These are phyloP conservation scores for Pseudomyrmex flavicornis DNA, from an alignment of 1,140 invertebrate genomes.

Conservation along the genomic window DNA sequence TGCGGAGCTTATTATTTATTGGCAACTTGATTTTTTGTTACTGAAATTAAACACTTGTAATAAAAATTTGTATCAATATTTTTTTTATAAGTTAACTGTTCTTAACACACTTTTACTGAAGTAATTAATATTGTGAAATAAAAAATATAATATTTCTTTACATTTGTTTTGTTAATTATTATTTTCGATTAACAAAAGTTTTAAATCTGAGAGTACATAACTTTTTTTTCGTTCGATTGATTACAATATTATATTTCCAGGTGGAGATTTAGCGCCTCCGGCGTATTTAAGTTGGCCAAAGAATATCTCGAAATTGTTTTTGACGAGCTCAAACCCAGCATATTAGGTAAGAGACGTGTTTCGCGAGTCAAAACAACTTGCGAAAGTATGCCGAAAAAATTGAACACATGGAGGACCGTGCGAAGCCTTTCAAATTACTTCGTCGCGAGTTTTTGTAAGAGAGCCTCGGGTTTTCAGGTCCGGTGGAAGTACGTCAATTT, in stretches of 20 bases:
- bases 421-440: slow-evolving; percentile 31
- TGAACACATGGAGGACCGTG: slow-evolving; percentile 1
- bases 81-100: too few relatives aligned
- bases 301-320: slow-evolving; percentile 84
- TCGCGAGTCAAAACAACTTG: background rate
- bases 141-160: too few relatives aligned
- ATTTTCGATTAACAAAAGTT: background rate
- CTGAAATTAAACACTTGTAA: too few relatives aligned
- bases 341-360: slow-evolving; percentile 81
- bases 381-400: background rate
- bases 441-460: background rate
- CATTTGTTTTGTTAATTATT: too few relatives aligned
- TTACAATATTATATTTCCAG: slow-evolving; percentile 74
- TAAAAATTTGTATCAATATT: too few relatives aligned
- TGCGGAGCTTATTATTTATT: too few relatives aligned
- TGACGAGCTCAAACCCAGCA: slow-evolving; percentile 84
- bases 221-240: background rate
- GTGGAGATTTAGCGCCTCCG: slow-evolving; percentile 86
- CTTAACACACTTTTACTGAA: too few relatives aligned
- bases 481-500: slow-evolving; percentile 81
- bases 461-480: slow-evolving; percentile 68
- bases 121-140: too few relatives aligned
- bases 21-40: too few relatives aligned
- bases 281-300: slow-evolving; percentile 85
- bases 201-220: background rate